Base-by-base conservation (phyloP, 2,797 vertebrate species). In the Enteromius radiatus region DNA sequence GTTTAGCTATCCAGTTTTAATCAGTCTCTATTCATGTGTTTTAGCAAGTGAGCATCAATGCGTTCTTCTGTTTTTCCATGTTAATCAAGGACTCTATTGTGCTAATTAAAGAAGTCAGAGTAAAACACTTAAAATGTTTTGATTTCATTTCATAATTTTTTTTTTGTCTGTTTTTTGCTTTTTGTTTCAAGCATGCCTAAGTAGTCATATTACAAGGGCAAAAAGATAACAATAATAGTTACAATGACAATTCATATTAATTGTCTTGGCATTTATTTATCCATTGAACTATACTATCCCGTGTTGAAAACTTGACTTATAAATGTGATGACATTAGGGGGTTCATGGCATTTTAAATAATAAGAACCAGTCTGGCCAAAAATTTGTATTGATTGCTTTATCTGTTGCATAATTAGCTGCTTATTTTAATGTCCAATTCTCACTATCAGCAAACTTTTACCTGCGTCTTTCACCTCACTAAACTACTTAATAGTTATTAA, bases 21-120 rank as follows among this genome's bases (percentile, higher is more conserved):
- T 77, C 15, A 45, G 38, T 61, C 59, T 61, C 59, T 31, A 33
- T 64, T 47, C 15, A 21, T 36, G 9, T 26, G n/a, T 67, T 45
- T 28, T 36, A 73, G 23, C 4, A 4, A 31, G 75, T 45, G 38
- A 64, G 43, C 4, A 1, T 45, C 67, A 71, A 15, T n/a, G 4
- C 36, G 33, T 47, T 36, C 12, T 61, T 77, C 15, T 2, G 5
- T 61, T 71, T 45, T 26, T 63, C 23, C 67, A 47, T 63, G 31
- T 74, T 65, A 52, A 81, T 49, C 28, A 73, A 49, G 43, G 5
- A 31, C 69, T 74, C 10, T 11, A 6, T 11, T 28, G 41, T 61
- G 28, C 5, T 64, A 19, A 81, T 73, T 74, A 28, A 61, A 33
- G 14, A 61, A 71, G 28, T 47, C 59, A 71, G 23, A 31, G 12